Percentiles rank a stretch among this genome's conserved stretches.
Evolutionary conservation across 2,888 invertebrate species (phyloP).

Genomic region (Deilephila porcellus): DNA sequence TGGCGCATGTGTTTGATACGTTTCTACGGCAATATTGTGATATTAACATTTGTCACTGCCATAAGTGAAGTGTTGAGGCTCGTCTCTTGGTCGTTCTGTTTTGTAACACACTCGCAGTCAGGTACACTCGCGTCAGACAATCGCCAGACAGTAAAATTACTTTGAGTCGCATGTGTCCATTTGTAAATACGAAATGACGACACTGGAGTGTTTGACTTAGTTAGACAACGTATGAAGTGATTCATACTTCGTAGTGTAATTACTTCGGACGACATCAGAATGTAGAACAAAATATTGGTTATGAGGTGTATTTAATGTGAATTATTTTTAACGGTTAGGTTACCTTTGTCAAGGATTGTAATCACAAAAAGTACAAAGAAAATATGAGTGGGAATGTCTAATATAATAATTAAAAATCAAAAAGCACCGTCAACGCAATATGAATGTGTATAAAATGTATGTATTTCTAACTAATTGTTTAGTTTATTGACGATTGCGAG

Average conservation of each 20-base stretch:
- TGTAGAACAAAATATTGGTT: conserved; percentile 71
- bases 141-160: background rate
- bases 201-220: conserved; percentile 54
- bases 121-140: conserved; percentile 12
- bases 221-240: conserved; percentile 65
- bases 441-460: conserved; percentile 67
- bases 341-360: conserved; percentile 68
- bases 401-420: conserved; percentile 55
- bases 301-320: conserved; percentile 67
- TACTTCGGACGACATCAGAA: conserved; percentile 69
- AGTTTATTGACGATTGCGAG: conserved; percentile 58
- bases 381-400: conserved; percentile 62
- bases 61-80: background rate
- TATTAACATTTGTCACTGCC: conserved; percentile 17
- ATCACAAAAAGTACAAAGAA: conserved; percentile 78
- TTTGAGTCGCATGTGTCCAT: conserved; percentile 18
- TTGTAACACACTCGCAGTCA: background rate
- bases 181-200: conserved; percentile 63
- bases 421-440: conserved; percentile 56
- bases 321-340: conserved; percentile 69
- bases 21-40: conserved; percentile 13
- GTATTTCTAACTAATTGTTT: conserved; percentile 62
- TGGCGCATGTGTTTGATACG: conserved; percentile 24
- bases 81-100: conserved; percentile 2
- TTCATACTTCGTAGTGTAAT: conserved; percentile 67